Base-by-base conservation (phyloP, 2,113 vertebrate species). In the Prionailurus viverrinus region DNA sequence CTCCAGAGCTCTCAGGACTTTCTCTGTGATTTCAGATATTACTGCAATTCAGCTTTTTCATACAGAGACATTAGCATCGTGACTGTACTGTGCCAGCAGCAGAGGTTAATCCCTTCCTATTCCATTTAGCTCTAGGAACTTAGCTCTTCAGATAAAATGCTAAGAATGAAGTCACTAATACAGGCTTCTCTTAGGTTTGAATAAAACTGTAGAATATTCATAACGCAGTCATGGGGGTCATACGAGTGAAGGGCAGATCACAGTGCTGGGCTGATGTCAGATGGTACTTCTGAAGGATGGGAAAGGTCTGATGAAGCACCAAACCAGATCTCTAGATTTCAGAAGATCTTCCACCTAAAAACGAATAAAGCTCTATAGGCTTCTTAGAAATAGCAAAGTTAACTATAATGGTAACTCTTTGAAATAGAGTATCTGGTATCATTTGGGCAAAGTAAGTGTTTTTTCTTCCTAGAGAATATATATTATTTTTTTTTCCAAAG, bases 61-160 rank as follows among this genome's bases (percentile, higher is more conserved):
- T 83, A 71, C 29, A 33, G 61, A 96, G 84, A 82, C 61, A 82
- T 96, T 96, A 96, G 76, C 79, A 80, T 96, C 6, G 0, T 92
- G 90, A 74, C 80, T 96, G 65, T 95, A 29, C 92, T 81, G 6
- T 92, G 71, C 69, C 66, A 96, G 90, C 87, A 81, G 81, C 69
- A 69, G 88, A 96, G 93, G 88, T 83, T 94, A 96, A 98, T 97
- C 84, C 73, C 58, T 94, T 83, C 96, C 88, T 94, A 74, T 96
- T 89, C 79, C 84, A 53, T 97, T 96, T 95, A 97, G 95, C 96
- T 97, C 86, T 58, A 92, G 83, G 95, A 97, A 97, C 95, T 96
- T 97, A 92, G 81, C 92, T 96, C 76, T 89, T 92, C n/a, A 95
- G 94, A 74, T 91, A 69, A 97, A 97, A 92, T 89, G 45, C 85